Percentiles rank a stretch among this genome's conserved stretches.
These are phyloP conservation scores for Gymnobelideus leadbeateri DNA, from an alignment of 2,113 vertebrate species.

Conservation along the genomic window DNA sequence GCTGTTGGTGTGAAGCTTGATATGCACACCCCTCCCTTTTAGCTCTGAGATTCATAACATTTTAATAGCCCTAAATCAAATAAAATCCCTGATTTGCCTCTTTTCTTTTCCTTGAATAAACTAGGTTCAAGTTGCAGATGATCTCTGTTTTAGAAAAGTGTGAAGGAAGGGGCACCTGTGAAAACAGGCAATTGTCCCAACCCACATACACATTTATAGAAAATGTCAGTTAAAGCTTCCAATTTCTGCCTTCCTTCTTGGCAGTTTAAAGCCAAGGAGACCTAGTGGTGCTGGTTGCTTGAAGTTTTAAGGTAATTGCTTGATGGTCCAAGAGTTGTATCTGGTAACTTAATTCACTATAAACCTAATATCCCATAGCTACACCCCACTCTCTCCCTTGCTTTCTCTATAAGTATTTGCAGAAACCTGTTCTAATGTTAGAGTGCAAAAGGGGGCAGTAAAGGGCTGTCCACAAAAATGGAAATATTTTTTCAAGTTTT, in stretches of 20 bases:
- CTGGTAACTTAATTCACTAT: conserved; percentile 40
- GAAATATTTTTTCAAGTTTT: conserved; percentile 54
- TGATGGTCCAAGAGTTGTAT: conserved; percentile 48
- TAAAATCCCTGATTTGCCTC: conserved; percentile 61
- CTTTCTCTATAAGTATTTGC: conserved; percentile 64
- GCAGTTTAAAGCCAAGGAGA: conserved; percentile 58
- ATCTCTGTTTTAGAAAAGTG: conserved; percentile 78
- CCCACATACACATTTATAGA: conserved; percentile 63
- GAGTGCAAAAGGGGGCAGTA: conserved; percentile 90
- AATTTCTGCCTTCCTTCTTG: conserved; percentile 66
- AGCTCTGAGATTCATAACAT: conserved; percentile 57
- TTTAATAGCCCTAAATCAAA: conserved; percentile 64
- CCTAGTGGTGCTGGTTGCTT: conserved; percentile 47
- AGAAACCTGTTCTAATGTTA: conserved; percentile 85
- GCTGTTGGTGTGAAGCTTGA: conserved; percentile 76
- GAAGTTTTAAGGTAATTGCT: conserved; percentile 64
- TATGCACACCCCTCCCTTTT: conserved; percentile 62
- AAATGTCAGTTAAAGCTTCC: conserved; percentile 69
- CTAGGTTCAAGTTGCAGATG: conserved; percentile 73
- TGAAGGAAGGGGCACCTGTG: conserved; percentile 70
- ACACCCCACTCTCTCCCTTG: conserved; percentile 16
- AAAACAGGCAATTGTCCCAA: conserved; percentile 77
- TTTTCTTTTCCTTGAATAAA: conserved; percentile 78
- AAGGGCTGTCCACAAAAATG: conserved; percentile 84
- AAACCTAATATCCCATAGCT: neutral